Base-by-base conservation (phyloP, 2,888 invertebrate genomes). In the Criorhina ranunculi region DNA sequence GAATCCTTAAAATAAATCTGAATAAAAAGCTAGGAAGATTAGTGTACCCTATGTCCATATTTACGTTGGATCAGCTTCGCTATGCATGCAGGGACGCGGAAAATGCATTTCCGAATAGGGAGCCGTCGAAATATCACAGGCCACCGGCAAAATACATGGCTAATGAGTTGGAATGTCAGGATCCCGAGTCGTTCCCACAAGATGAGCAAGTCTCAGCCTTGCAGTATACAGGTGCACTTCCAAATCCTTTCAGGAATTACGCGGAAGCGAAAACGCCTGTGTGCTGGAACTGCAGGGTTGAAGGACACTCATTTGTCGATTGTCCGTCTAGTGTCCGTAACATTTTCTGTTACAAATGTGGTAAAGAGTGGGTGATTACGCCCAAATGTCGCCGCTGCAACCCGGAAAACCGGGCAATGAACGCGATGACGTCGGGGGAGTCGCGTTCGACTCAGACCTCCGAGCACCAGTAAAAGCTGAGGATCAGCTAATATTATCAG, bases 371-470 rank as follows among this genome's bases (percentile, higher is more conserved):
- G 0, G 33, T 55, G 3, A 53, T 66, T 3, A 66, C 66, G 6
- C 66, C 51, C 0, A 66, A 40, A 40, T 66, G 64, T 12, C 7
- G 8, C 0, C 31, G 51, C 2, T 51, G 51, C 11, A 51, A 51
- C 9, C 40, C 51, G 35, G 19, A 64, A 64, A 64, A 64, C 62
- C 29, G 17, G 17, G 5, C 9, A 2, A 19, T 2, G 62, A 66
- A 51, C 64, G 49, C 5, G 64, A 37, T 4, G 11, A 6, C 1
- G 9, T 6, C 19, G 51, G 64, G 51, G 64, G 46, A 64, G n/a
- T 49, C 64, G 19, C 64, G 64, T 46, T 64, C 49, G 11, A 64
- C 64, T 2, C 46, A 46, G 24, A 24, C 4, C 24, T 4, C 24
- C 24, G 24, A 24, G 4, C 24, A 24, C 24, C n/a, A n/a, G n/a